Conservation (phyloP, 1,140 invertebrate species). For the Bicyclus anynana region DNA sequence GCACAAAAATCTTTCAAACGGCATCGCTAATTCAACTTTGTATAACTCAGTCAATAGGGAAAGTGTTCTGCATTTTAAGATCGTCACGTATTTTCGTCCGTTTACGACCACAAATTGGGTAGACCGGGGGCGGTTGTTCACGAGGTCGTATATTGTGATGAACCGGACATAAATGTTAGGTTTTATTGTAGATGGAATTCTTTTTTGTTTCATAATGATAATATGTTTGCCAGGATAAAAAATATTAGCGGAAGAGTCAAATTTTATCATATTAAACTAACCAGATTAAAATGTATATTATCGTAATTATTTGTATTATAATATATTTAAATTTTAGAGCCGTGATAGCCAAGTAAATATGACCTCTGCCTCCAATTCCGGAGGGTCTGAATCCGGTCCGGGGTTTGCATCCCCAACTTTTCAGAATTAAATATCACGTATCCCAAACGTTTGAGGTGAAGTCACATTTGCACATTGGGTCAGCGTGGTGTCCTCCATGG, state of each 20-base stretch:
- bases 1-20: neutral
- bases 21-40: conserved; percentile 4
- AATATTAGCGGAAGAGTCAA: neutral
- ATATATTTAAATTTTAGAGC: too few relatives aligned
- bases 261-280: too few relatives aligned
- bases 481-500: too few relatives aligned
- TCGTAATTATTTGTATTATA: too few relatives aligned
- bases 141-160: neutral
- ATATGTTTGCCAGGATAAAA: neutral
- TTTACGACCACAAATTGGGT: conserved; percentile 5
- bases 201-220: neutral
- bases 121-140: conserved; percentile 1
- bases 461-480: too few relatives aligned
- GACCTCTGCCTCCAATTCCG: too few relatives aligned
- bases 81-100: conserved; percentile 1
- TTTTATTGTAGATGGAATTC: conserved; percentile 1
- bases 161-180: conserved; percentile 3
- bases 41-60: conserved; percentile 4
- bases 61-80: conserved; percentile 4
- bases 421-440: too few relatives aligned
- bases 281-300: too few relatives aligned
- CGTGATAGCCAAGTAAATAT: too few relatives aligned
- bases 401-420: too few relatives aligned
- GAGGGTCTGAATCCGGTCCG: too few relatives aligned
- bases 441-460: too few relatives aligned